These are phyloP conservation scores for Eudasyphora cyanicolor DNA, from an alignment of 2,888 invertebrate species.

Conservation along the genomic window DNA sequence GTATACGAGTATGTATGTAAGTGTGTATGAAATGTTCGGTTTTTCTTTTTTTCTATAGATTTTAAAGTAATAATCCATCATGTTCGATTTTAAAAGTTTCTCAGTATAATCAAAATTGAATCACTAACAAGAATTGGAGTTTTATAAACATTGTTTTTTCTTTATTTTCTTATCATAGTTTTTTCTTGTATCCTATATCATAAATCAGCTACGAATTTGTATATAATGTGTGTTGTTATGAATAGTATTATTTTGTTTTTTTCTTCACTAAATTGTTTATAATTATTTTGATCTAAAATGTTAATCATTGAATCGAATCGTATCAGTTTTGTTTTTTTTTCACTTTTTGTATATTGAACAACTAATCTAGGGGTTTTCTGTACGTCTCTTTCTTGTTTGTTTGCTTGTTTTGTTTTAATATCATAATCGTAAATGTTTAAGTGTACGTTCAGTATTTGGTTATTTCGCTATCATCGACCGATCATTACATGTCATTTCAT, in stretches of 20 bases:
- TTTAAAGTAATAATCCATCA: slow-evolving; percentile 56
- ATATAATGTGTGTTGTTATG: slow-evolving; percentile 45
- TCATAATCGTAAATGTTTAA: slow-evolving; percentile 54
- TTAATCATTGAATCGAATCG: slow-evolving; percentile 64
- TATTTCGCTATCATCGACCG: neutral
- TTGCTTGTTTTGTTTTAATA: slow-evolving; percentile 34
- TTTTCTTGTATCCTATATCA: slow-evolving; percentile 26
- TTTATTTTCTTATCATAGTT: slow-evolving; percentile 3
- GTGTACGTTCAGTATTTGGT: slow-evolving; percentile 57
- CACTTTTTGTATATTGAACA: slow-evolving; percentile 50
- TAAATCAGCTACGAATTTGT: slow-evolving; percentile 67
- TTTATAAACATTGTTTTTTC: slow-evolving; percentile 55
- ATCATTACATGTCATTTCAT: neutral
- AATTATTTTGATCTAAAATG: slow-evolving; percentile 67
- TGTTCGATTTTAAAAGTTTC: slow-evolving; percentile 44
- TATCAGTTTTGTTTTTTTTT: slow-evolving; percentile 31
- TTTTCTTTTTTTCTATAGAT: slow-evolving; percentile 67
- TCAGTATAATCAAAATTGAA: slow-evolving; percentile 55
- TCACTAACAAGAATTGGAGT: slow-evolving; percentile 63
- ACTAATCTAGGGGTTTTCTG: slow-evolving; percentile 53
- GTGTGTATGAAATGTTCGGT: slow-evolving; percentile 41
- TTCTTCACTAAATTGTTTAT: slow-evolving; percentile 37
- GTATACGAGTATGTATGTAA: slow-evolving; percentile 41
- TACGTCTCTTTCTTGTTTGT: slow-evolving; percentile 24
- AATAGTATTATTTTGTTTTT: slow-evolving; percentile 35